These are phyloP conservation scores for Palythoa grandis DNA, from an alignment of 92 coral and sea anemone species.

Conservation along the genomic window DNA sequence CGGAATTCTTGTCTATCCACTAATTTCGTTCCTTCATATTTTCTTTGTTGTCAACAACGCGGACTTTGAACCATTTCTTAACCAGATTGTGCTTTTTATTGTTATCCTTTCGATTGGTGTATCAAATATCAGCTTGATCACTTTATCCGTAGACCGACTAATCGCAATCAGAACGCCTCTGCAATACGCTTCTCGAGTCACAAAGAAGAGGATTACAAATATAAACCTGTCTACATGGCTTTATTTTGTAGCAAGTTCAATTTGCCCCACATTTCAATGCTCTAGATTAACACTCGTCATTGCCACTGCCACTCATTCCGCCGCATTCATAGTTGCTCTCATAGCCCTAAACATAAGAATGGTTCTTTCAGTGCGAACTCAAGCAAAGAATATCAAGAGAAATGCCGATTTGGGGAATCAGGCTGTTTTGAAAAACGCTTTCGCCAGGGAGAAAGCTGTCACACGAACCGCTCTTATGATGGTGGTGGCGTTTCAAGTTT, in stretches of 20 bases:
- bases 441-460: neutral
- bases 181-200: neutral
- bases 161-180: constrained; percentile 17
- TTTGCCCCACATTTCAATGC: neutral
- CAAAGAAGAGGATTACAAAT: neutral
- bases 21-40: neutral
- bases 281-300: neutral
- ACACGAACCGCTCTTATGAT: neutral
- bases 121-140: neutral
- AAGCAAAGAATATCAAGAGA: neutral
- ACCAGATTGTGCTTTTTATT: neutral
- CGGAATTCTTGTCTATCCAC: neutral
- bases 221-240: neutral
- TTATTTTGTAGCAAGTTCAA: neutral
- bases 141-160: neutral
- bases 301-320: neutral
- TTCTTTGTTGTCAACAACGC: neutral
- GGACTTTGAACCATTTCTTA: neutral
- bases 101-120: neutral
- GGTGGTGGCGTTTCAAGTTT: neutral
- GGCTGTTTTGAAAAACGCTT: neutral
- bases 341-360: neutral
- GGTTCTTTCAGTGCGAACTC: neutral
- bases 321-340: neutral
- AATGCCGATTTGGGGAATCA: neutral